Percentiles rank a stretch among this genome's conserved stretches.
These are phyloP conservation scores for Leptobrachium ailaonicum DNA, from an alignment of 2,113 vertebrate species.

Conservation along the genomic window DNA sequence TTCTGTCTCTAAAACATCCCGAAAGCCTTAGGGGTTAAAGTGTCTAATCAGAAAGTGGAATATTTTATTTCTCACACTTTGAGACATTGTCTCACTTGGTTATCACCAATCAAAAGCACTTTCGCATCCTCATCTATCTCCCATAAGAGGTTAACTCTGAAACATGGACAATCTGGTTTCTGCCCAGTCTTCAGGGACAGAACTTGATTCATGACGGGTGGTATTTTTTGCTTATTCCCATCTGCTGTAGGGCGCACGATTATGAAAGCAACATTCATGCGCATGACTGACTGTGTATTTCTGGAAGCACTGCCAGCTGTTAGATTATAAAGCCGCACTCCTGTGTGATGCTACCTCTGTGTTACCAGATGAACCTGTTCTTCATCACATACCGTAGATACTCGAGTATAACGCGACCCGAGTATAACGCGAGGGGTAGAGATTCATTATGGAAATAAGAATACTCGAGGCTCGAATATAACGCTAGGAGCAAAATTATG, in stretches of 20 bases:
- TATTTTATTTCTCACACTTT: not conserved
- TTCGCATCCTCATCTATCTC: not conserved
- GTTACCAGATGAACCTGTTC: not conserved
- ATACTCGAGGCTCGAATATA: too few relatives aligned
- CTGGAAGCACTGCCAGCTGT: conserved; percentile 22
- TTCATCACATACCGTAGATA: not conserved
- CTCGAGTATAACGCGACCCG: too few relatives aligned
- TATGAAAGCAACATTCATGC: conserved; percentile 20
- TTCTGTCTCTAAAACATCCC: too few relatives aligned
- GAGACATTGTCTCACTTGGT: not conserved
- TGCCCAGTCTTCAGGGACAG: conserved; percentile 5
- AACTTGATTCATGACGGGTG: conserved; percentile 28
- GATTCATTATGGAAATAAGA: too few relatives aligned
- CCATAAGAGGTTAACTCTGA: not conserved
- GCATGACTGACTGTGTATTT: conserved; percentile 25
- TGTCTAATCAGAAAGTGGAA: too few relatives aligned
- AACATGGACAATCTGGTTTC: not conserved
- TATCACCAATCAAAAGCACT: not conserved
- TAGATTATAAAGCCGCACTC: not conserved
- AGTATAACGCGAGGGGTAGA: too few relatives aligned
- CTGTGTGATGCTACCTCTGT: conserved; percentile 1
- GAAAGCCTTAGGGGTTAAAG: too few relatives aligned
- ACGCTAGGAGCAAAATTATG: too few relatives aligned
- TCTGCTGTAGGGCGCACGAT: conserved; percentile 22
- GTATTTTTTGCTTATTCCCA: conserved; percentile 5